Conservation (phyloP, 2,888 invertebrate genomes). For the Argyra leucocephala region DNA sequence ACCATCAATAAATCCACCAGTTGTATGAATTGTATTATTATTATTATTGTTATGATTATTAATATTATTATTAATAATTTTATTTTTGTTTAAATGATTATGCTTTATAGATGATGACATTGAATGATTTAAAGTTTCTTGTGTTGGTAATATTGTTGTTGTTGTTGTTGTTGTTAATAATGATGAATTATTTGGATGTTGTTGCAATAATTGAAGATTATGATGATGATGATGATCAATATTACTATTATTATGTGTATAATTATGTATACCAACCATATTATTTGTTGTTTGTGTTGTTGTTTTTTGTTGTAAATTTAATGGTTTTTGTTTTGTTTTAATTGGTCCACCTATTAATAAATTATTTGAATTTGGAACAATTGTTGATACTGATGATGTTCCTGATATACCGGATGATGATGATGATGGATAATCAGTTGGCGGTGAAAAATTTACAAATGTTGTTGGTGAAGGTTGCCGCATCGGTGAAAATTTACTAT, state of each 20-base stretch:
- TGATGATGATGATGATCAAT: background rate
- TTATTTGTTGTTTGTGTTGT: background rate
- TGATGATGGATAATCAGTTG: conserved; percentile 60
- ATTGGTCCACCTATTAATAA: background rate
- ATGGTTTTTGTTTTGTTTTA: conserved; percentile 8
- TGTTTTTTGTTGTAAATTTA: conserved; percentile 24
- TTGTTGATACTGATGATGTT: conserved; percentile 31
- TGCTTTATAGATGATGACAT: conserved; percentile 26
- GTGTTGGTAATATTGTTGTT: background rate
- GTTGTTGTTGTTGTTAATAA: background rate
- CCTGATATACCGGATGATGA: conserved; percentile 17
- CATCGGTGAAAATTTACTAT: conserved; percentile 34
- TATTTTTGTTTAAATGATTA: conserved; percentile 12
- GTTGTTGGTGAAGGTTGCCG: conserved; percentile 43
- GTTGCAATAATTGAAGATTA: background rate
- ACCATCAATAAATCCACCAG: conserved; percentile 11
- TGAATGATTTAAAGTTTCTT: conserved; percentile 16
- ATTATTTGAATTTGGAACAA: conserved; percentile 30
- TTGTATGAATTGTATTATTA: background rate
- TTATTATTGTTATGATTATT: background rate
- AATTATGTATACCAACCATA: background rate
- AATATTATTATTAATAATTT: conserved; percentile 5
- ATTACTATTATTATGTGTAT: background rate
- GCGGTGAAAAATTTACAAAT: conserved; percentile 64
- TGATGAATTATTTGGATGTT: background rate